phyloP scores from a whole-genome alignment of 2,888 invertebrate genomes.

The Microplitis manilae region DNA sequence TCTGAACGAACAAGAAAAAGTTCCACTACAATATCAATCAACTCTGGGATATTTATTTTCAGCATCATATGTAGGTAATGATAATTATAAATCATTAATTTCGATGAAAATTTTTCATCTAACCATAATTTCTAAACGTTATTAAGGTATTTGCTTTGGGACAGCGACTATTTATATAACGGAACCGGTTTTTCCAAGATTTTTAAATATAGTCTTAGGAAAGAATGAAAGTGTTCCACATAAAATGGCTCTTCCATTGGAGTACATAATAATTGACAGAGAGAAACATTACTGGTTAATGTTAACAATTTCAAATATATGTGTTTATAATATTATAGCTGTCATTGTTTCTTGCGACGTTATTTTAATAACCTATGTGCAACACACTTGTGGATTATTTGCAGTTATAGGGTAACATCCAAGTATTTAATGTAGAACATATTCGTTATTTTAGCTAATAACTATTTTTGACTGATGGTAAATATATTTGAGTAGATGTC shows the following conservation, averaged over 20 bases:
- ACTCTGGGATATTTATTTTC: neutral
- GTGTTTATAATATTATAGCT: neutral
- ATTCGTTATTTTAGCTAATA: neutral
- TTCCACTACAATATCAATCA: neutral
- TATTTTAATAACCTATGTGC: conserved; percentile 19
- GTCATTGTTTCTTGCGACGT: conserved; percentile 24
- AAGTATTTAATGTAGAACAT: neutral
- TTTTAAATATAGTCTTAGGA: neutral
- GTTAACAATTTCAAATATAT: neutral
- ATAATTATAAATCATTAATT: neutral
- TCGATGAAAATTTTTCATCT: neutral
- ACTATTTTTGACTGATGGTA: neutral
- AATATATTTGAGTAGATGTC: neutral
- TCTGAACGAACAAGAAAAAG: neutral
- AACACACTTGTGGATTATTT: conserved; percentile 40
- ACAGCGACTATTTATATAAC: neutral
- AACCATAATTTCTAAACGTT: no score
- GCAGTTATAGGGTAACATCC: conserved; percentile 33
- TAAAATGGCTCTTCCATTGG: conserved; percentile 25
- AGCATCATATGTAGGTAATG: neutral
- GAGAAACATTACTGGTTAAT: conserved; percentile 26
- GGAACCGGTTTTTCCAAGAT: neutral
- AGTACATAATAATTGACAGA: conserved; percentile 22
- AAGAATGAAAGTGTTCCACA: neutral
- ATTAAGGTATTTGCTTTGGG: no score